These are phyloP conservation scores for Bolborhynchus lineola DNA, from an alignment of 2,113 vertebrate species.

Conservation along the genomic window DNA sequence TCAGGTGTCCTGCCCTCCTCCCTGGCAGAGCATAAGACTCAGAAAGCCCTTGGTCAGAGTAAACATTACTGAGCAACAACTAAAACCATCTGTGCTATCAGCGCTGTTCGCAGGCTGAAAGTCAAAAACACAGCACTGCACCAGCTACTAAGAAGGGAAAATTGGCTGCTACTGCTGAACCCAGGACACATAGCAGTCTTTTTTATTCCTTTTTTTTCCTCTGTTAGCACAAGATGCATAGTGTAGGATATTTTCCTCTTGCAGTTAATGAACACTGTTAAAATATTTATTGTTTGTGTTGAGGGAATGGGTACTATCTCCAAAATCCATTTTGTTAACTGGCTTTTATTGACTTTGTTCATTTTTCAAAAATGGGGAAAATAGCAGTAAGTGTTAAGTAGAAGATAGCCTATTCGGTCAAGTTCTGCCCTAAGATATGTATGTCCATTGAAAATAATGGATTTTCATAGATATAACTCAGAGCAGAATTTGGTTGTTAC, in stretches of 20 bases:
- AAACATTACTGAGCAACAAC: too few relatives aligned
- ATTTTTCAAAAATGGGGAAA: not conserved
- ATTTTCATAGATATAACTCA: not conserved
- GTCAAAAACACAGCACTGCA: too few relatives aligned
- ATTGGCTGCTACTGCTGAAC: too few relatives aligned
- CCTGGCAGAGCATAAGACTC: too few relatives aligned
- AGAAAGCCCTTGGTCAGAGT: too few relatives aligned
- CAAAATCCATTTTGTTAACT: not conserved
- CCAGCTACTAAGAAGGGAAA: too few relatives aligned
- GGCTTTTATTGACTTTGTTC: not conserved
- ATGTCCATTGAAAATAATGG: not conserved
- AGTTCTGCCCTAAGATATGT: not conserved
- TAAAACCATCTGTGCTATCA: too few relatives aligned
- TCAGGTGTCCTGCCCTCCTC: too few relatives aligned
- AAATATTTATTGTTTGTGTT: not conserved
- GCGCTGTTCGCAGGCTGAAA: too few relatives aligned
- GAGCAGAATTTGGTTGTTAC: not conserved
- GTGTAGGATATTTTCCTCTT: not conserved
- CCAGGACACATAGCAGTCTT: not conserved
- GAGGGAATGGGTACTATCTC: not conserved
- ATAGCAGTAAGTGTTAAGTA: not conserved
- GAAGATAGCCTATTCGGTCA: not conserved
- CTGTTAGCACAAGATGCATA: not conserved
- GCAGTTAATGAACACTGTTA: not conserved
- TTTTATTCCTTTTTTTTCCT: not conserved